These are phyloP conservation scores for Indicator indicator DNA, from an alignment of 2,113 vertebrate genomes.

Conservation along the genomic window DNA sequence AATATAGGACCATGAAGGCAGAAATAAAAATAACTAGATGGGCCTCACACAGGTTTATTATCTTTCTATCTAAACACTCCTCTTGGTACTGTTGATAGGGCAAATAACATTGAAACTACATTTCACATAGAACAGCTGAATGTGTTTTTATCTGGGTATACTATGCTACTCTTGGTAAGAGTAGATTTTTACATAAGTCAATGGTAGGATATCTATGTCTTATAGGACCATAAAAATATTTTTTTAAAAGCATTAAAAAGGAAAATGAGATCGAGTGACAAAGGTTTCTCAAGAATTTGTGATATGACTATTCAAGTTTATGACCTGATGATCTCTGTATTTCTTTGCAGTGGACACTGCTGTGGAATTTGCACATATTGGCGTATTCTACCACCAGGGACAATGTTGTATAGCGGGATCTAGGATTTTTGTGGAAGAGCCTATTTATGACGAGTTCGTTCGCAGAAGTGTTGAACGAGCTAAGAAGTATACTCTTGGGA, in stretches of 20 bases:
- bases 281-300: background rate
- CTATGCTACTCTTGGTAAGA: background rate
- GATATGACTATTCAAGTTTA: background rate
- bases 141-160: background rate
- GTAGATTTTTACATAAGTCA: background rate
- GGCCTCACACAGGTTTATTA: background rate
- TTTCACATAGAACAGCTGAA: background rate
- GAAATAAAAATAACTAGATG: background rate
- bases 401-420: conserved; percentile 90
- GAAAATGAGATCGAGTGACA: background rate
- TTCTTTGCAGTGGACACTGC: conserved; percentile 82
- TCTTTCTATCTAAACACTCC: background rate
- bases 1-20: background rate
- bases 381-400: conserved; percentile 89
- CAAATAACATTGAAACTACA: background rate
- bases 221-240: background rate
- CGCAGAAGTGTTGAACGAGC: conserved; percentile 80
- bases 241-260: background rate
- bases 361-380: conserved; percentile 83
- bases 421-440: conserved; percentile 89
- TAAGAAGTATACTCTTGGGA: conserved; percentile 82
- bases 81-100: background rate
- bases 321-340: background rate
- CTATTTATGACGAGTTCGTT: conserved; percentile 88
- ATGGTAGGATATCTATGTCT: background rate